phyloP scores from a whole-genome alignment of 2,888 invertebrate species.

The Drosophila nigricruria region DNA sequence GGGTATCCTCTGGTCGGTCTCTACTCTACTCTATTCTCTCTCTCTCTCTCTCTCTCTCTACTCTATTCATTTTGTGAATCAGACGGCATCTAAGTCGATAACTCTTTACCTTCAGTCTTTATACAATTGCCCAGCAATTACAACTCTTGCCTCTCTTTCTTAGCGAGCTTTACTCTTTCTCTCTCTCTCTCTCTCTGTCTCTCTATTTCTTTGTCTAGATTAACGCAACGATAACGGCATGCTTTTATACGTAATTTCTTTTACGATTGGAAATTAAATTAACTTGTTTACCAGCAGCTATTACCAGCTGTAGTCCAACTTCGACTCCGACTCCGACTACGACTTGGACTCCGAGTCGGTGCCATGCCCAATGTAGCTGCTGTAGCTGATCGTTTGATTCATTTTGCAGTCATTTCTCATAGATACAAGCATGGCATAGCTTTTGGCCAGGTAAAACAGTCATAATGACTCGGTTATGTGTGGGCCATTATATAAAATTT shows the following conservation, averaged over 20 bases:
- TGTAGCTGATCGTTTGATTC: conserved; percentile 9
- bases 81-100: conserved; percentile 18
- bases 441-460: conserved; percentile 68
- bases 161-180: background rate
- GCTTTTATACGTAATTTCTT: conserved; percentile 79
- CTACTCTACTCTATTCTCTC: background rate
- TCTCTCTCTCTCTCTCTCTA: too few relatives aligned
- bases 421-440: conserved; percentile 48
- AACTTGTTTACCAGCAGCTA: conserved; percentile 45
- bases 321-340: background rate
- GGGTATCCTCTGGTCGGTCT: background rate
- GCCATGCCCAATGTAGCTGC: conserved; percentile 21
- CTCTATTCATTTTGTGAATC: conserved; percentile 15
- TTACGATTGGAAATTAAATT: conserved; percentile 81
- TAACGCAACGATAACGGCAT: conserved; percentile 73
- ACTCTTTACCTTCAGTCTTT: conserved; percentile 30
- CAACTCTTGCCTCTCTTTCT: background rate
- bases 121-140: background rate
- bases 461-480: conserved; percentile 79
- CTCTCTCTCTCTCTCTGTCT: background rate
- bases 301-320: conserved; percentile 11
- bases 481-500: conserved; percentile 68
- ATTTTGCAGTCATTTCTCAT: conserved; percentile 44
- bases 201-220: conserved; percentile 29
- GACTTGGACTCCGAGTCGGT: background rate